Percentiles rank a stretch among this genome's conserved stretches.
These are phyloP conservation scores for Cyphomyrus plagiostoma DNA, from an alignment of 2,113 vertebrate genomes.

Conservation along the genomic window DNA sequence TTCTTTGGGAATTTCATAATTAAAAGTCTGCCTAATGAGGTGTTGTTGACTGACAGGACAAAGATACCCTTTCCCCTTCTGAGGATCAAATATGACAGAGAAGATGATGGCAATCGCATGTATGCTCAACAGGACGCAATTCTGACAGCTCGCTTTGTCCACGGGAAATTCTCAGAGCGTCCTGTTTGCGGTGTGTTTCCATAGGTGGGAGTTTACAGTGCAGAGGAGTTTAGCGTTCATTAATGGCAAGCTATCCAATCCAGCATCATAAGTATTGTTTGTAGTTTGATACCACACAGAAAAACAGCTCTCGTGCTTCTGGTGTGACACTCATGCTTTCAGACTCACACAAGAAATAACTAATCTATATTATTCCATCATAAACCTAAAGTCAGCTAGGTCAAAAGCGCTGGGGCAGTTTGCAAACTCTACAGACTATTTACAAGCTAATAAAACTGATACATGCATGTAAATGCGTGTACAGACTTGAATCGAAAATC, in stretches of 20 bases:
- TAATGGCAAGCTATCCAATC: not conserved
- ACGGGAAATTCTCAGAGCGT: not conserved
- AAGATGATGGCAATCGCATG: slow-evolving; percentile 19
- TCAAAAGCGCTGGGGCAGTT: not conserved
- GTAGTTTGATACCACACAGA: not conserved
- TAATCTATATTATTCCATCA: not conserved
- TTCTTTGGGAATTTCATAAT: slow-evolving; percentile 27
- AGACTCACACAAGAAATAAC: not conserved
- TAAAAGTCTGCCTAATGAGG: slow-evolving; percentile 29
- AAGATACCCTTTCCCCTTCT: slow-evolving; percentile 25
- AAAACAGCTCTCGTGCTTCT: not conserved
- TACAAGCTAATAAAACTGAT: not conserved
- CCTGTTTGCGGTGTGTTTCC: not conserved
- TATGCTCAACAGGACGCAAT: slow-evolving; percentile 19
- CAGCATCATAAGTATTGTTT: not conserved
- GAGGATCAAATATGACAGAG: slow-evolving; percentile 28
- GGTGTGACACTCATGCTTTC: not conserved
- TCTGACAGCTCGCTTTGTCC: slow-evolving; percentile 19
- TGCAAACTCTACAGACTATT: not conserved
- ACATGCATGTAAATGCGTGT: not conserved
- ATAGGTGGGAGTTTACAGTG: not conserved
- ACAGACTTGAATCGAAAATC: not conserved
- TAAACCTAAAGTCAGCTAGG: not conserved
- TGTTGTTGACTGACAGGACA: slow-evolving; percentile 30
- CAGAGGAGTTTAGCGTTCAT: not conserved